Evolutionary conservation across 2,888 invertebrate species (phyloP).

Genomic region (Eupithecia dodoneata): DNA sequence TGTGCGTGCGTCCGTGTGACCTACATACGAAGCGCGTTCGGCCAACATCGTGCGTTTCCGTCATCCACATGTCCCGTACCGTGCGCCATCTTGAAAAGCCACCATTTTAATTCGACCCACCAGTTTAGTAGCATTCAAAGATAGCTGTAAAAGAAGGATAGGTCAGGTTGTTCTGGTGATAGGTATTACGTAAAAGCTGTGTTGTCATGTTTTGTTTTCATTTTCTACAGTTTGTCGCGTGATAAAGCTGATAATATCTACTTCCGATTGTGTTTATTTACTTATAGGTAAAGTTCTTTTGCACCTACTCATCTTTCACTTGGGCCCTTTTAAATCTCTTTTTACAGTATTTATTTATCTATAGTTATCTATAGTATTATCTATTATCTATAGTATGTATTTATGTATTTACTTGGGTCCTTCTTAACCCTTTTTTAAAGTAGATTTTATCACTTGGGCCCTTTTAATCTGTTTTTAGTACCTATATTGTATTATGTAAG

Average conservation of each 20-base stretch:
- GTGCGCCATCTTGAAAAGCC: constrained; percentile 65
- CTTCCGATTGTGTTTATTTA: constrained; percentile 27
- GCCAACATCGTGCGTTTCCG: constrained; percentile 71
- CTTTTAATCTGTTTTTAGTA: too few relatives aligned
- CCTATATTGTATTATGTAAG: too few relatives aligned
- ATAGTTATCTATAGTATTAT: too few relatives aligned
- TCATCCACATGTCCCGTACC: constrained; percentile 64
- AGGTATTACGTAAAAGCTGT: constrained; percentile 63
- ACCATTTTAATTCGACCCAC: constrained; percentile 64
- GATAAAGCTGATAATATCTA: constrained; percentile 25
- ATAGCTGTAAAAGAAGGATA: constrained; percentile 28
- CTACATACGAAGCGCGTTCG: constrained; percentile 79
- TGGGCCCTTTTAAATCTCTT: not conserved
- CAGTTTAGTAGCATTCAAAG: not conserved
- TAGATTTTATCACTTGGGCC: too few relatives aligned
- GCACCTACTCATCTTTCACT: not conserved
- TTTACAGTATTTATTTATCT: too few relatives aligned
- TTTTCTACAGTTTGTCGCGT: constrained; percentile 25
- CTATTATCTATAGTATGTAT: too few relatives aligned
- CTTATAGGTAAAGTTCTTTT: not conserved
- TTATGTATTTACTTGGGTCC: too few relatives aligned
- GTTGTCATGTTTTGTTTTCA: constrained; percentile 43
- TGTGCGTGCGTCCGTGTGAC: constrained; percentile 80
- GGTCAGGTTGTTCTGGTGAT: constrained; percentile 37
- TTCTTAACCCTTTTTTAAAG: too few relatives aligned